Conservation (phyloP, 1,140 invertebrate species). For the Drosophila pectinifera region DNA sequence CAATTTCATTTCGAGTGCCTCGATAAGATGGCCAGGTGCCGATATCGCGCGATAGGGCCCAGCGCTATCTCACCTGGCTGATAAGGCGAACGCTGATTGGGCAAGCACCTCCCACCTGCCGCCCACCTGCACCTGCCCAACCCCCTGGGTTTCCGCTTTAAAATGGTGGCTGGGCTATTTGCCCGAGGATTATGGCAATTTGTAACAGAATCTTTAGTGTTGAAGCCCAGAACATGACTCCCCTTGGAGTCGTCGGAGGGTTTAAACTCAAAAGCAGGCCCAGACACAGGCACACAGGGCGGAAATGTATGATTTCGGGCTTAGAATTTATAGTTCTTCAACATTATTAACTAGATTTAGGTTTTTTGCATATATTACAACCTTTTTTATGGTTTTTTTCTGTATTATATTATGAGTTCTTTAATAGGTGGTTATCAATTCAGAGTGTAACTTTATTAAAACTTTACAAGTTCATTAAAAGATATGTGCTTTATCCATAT, state of each 20-base stretch:
- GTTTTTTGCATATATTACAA: too few relatives aligned
- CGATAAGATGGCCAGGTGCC: slow-evolving; percentile 79
- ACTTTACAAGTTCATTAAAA: not conserved
- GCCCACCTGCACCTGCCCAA: slow-evolving; percentile 17
- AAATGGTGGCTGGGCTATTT: slow-evolving; percentile 53
- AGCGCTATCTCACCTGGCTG: slow-evolving; percentile 54
- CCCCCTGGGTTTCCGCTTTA: slow-evolving; percentile 50
- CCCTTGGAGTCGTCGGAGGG: slow-evolving; percentile 37
- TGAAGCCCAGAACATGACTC: slow-evolving; percentile 52
- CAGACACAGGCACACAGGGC: slow-evolving; percentile 4
- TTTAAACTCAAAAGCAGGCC: slow-evolving; percentile 4
- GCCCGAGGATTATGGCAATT: slow-evolving; percentile 62
- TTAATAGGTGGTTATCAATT: too few relatives aligned
- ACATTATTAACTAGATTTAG: not conserved
- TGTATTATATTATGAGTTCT: too few relatives aligned
- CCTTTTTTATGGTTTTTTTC: too few relatives aligned
- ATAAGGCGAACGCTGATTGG: slow-evolving; percentile 69
- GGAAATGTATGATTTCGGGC: not conserved
- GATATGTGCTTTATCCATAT: too few relatives aligned
- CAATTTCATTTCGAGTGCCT: slow-evolving; percentile 80
- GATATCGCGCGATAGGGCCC: slow-evolving; percentile 35
- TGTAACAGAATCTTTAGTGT: slow-evolving; percentile 72
- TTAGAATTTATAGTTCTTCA: not conserved
- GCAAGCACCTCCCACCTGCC: slow-evolving; percentile 20
- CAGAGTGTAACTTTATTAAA: not conserved